phyloP scores from a whole-genome alignment of 2,113 vertebrate species.

The Strix aluco region DNA sequence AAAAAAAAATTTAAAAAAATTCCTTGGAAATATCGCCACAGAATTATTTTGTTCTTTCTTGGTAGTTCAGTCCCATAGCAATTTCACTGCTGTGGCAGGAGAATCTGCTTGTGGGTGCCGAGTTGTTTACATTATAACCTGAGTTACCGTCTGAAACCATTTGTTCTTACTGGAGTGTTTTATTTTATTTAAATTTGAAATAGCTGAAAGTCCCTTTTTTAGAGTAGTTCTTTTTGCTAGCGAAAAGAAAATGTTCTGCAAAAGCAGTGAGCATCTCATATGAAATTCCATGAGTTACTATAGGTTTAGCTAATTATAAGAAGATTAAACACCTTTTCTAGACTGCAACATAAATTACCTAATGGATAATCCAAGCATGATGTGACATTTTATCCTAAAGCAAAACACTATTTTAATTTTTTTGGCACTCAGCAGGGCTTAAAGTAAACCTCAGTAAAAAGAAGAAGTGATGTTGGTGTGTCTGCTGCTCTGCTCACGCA shows the following conservation, averaged over 20 bases:
- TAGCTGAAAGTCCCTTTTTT: background rate
- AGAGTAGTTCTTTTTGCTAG: background rate
- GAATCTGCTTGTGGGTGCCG: background rate
- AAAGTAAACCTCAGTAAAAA: background rate
- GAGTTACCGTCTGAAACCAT: background rate
- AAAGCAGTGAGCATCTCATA: background rate
- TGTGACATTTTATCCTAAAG: constrained; percentile 7
- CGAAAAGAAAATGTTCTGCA: background rate
- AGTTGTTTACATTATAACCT: background rate
- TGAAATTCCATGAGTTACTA: background rate
- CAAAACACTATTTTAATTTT: background rate
- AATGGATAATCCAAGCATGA: background rate
- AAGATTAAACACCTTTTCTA: background rate
- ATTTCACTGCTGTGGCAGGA: background rate
- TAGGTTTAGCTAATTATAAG: background rate
- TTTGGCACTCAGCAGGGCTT: background rate
- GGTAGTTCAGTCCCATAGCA: background rate
- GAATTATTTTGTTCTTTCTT: background rate
- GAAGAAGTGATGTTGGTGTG: rapidly evolving
- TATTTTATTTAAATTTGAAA: background rate
- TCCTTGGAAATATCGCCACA: background rate
- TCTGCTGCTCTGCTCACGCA: rapidly evolving
- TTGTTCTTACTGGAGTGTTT: background rate
- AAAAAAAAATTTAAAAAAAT: background rate
- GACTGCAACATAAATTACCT: background rate